Conservation (phyloP, 2,888 invertebrate species). For the Cataglyphis rosenhaueri region DNA sequence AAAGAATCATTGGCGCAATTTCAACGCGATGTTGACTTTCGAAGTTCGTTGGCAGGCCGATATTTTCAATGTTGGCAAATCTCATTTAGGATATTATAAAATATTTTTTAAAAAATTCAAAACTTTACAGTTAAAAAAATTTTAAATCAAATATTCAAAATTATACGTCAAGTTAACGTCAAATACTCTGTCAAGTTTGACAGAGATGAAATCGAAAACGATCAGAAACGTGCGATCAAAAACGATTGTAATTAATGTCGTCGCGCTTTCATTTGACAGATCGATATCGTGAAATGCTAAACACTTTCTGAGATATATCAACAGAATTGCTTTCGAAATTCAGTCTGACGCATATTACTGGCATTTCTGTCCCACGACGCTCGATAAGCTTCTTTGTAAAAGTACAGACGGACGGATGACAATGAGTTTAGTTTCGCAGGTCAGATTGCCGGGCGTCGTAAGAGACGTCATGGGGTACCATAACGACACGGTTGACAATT, state of each 20-base stretch:
- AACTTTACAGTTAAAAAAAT: no score
- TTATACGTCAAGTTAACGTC: no score
- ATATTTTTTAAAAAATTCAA: no score
- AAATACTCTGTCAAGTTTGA: background rate
- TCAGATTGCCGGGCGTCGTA: constrained; percentile 43
- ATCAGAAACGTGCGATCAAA: background rate
- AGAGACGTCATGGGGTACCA: constrained; percentile 51
- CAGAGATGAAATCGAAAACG: background rate
- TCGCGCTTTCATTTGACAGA: background rate
- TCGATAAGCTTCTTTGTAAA: background rate
- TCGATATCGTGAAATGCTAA: background rate
- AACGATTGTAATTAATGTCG: background rate
- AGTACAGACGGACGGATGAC: constrained; percentile 51
- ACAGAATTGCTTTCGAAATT: background rate
- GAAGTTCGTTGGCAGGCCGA: no score
- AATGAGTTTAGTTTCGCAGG: constrained; percentile 76
- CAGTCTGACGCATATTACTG: background rate
- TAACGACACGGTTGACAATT: constrained; percentile 38
- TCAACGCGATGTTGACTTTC: no score
- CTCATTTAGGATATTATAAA: no score
- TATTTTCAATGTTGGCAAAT: no score
- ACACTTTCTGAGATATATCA: background rate
- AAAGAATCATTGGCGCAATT: no score
- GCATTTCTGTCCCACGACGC: background rate
- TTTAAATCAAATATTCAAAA: no score